Percentiles rank a stretch among this genome's conserved stretches.
These are phyloP conservation scores for Phaonia tiefii DNA, from an alignment of 2,888 invertebrate genomes.

Conservation along the genomic window DNA sequence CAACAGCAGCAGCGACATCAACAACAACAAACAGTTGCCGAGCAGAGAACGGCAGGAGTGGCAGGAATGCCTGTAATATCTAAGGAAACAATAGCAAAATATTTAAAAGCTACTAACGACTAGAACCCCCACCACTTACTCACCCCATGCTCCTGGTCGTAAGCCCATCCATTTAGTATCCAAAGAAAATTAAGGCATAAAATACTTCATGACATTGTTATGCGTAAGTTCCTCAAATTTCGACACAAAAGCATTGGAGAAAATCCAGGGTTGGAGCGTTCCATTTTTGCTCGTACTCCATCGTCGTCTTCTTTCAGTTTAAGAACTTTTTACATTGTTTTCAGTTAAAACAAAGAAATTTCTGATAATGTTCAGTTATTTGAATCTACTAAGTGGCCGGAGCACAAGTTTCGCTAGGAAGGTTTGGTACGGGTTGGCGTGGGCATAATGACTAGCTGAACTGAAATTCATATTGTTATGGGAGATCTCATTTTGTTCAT, in stretches of 20 bases:
- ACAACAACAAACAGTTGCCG: slow-evolving; percentile 40
- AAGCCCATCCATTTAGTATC: slow-evolving; percentile 39
- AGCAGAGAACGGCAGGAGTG: slow-evolving; percentile 14
- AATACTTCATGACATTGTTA: slow-evolving; percentile 66
- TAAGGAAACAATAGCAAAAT: slow-evolving; percentile 1
- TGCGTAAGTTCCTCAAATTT: slow-evolving; percentile 46
- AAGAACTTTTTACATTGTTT: slow-evolving; percentile 54
- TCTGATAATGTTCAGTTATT: slow-evolving; percentile 33
- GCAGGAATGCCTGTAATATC: too few relatives aligned
- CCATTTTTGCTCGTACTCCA: background rate
- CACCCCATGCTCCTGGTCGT: too few relatives aligned
- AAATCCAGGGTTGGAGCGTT: background rate
- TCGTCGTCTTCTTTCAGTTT: background rate
- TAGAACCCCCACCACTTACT: slow-evolving; percentile 22
- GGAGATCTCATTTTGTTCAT: slow-evolving; percentile 45
- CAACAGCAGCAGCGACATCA: slow-evolving; percentile 7
- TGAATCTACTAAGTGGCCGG: slow-evolving; percentile 27
- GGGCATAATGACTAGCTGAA: slow-evolving; percentile 18
- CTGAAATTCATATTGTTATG: slow-evolving; percentile 50
- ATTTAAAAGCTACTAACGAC: slow-evolving; percentile 52
- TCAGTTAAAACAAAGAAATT: slow-evolving; percentile 60
- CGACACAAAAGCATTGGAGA: slow-evolving; percentile 31
- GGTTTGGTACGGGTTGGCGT: background rate
- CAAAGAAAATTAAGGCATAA: slow-evolving; percentile 65
- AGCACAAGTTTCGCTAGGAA: background rate